Evolutionary conservation across 1,140 invertebrate genomes (phyloP).

Genomic region (Venturia canescens): DNA sequence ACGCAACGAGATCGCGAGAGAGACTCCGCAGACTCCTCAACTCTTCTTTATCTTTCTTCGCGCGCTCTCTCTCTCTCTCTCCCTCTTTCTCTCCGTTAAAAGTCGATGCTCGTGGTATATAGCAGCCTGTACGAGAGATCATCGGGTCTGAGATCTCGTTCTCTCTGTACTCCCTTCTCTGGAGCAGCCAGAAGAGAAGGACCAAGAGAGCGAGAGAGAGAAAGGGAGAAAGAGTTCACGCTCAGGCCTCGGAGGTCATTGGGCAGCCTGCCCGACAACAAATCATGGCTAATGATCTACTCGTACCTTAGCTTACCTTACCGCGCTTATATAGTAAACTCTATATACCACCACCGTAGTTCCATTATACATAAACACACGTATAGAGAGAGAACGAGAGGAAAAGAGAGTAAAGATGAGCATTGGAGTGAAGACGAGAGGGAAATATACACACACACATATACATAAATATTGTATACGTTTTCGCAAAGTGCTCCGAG

Average conservation of each 20-base stretch:
- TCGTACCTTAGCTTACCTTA: conserved; percentile 65
- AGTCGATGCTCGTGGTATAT: conserved; percentile 47
- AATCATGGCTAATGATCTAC: conserved; percentile 78
- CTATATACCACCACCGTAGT: conserved; percentile 39
- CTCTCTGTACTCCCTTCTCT: conserved; percentile 44
- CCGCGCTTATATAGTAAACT: conserved; percentile 35
- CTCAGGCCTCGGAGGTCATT: conserved; percentile 73
- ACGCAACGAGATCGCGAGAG: conserved; percentile 24
- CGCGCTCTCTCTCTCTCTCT: conserved; percentile 24
- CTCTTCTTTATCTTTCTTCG: conserved; percentile 29
- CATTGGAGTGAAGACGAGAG: conserved; percentile 44
- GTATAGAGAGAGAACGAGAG: neutral
- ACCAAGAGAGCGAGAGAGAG: conserved; percentile 2
- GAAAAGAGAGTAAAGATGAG: conserved; percentile 22
- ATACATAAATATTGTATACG: conserved; percentile 6
- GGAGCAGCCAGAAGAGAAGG: conserved; percentile 8
- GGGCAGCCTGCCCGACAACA: conserved; percentile 76
- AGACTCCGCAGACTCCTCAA: neutral
- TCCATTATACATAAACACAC: neutral
- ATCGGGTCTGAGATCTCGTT: conserved; percentile 59
- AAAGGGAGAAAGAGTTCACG: conserved; percentile 63
- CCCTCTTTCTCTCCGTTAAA: neutral
- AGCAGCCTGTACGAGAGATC: conserved; percentile 50
- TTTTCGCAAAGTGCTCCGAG: conserved; percentile 24
- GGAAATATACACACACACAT: neutral